A percentile compares a stretch with the other conserved stretches of the same genome.
phyloP scores from a whole-genome alignment of 2,888 invertebrate genomes.

The Camptogramma bilineatum region DNA sequence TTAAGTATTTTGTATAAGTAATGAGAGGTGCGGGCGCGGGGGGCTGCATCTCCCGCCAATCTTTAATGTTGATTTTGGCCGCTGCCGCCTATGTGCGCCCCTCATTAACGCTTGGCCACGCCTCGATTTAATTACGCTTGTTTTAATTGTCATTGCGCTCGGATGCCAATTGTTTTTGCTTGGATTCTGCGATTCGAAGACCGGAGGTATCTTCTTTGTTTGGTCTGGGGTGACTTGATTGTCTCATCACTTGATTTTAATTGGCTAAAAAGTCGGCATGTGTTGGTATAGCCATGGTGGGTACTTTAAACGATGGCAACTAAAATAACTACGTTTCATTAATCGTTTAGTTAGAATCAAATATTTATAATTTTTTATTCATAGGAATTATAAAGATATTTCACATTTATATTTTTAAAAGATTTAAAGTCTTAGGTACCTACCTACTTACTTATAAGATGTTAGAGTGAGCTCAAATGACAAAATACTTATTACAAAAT shows the following conservation, averaged over 20 bases:
- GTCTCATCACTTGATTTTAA: slow-evolving; percentile 60
- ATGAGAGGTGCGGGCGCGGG: slow-evolving; percentile 84
- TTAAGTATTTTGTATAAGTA: slow-evolving; percentile 87
- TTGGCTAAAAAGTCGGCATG: slow-evolving; percentile 44
- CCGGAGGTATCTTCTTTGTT: slow-evolving; percentile 52
- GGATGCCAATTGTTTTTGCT: slow-evolving; percentile 63
- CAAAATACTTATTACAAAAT: too few relatives aligned
- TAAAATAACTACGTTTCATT: slow-evolving; percentile 7
- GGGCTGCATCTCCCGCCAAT: slow-evolving; percentile 84
- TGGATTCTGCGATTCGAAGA: slow-evolving; percentile 57
- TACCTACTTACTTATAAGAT: background rate
- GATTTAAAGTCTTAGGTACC: background rate
- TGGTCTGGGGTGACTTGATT: slow-evolving; percentile 52
- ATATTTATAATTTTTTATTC: too few relatives aligned
- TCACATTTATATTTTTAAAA: background rate
- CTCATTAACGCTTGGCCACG: slow-evolving; percentile 83
- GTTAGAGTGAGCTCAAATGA: too few relatives aligned
- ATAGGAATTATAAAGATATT: too few relatives aligned
- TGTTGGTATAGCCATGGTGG: slow-evolving; percentile 2
- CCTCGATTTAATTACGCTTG: slow-evolving; percentile 81
- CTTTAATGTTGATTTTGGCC: slow-evolving; percentile 85
- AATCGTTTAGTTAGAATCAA: too few relatives aligned
- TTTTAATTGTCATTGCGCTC: slow-evolving; percentile 71
- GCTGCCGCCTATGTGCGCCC: slow-evolving; percentile 82
- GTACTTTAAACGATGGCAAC: background rate